A percentile compares a stretch with the other conserved stretches of the same genome.
phyloP scores from a whole-genome alignment of 2,113 vertebrate species.

The Xenopus laevis region DNA sequence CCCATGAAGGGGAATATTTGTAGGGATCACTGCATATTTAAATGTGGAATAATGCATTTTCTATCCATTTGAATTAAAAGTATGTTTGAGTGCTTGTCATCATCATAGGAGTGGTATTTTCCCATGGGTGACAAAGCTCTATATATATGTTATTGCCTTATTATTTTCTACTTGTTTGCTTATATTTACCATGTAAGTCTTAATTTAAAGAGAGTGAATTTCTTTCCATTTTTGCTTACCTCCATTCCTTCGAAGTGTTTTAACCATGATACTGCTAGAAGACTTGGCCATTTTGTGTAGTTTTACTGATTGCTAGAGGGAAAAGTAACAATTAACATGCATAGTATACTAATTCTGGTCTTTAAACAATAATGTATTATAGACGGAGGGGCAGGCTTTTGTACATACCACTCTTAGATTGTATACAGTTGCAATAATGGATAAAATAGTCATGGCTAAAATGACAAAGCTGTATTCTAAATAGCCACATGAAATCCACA shows the following conservation, averaged over 20 bases:
- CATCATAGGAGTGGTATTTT: too few relatives aligned
- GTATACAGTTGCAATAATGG: constrained; percentile 31
- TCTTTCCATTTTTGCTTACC: not conserved
- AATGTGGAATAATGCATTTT: too few relatives aligned
- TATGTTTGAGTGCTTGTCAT: too few relatives aligned
- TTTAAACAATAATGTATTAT: not conserved
- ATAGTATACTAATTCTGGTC: not conserved
- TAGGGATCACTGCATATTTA: too few relatives aligned
- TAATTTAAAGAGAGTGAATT: too few relatives aligned
- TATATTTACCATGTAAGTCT: too few relatives aligned
- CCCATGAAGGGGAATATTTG: too few relatives aligned
- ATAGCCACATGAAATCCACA: constrained; percentile 37
- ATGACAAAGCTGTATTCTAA: constrained; percentile 24
- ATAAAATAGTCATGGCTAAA: constrained; percentile 34
- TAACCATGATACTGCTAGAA: constrained; percentile 24
- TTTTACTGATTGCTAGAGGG: constrained; percentile 29
- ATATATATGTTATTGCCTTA: too few relatives aligned
- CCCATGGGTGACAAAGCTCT: too few relatives aligned
- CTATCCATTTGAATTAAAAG: too few relatives aligned
- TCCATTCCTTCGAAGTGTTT: constrained; percentile 14
- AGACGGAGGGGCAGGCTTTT: not conserved
- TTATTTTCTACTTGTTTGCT: too few relatives aligned
- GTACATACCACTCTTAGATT: constrained; percentile 29
- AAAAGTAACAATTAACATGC: not conserved
- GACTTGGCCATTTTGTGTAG: constrained; percentile 22